A percentile compares a stretch with the other conserved stretches of the same genome.
phyloP scores from a whole-genome alignment of 2,888 invertebrate genomes.

The Ceriagrion tenellum region DNA sequence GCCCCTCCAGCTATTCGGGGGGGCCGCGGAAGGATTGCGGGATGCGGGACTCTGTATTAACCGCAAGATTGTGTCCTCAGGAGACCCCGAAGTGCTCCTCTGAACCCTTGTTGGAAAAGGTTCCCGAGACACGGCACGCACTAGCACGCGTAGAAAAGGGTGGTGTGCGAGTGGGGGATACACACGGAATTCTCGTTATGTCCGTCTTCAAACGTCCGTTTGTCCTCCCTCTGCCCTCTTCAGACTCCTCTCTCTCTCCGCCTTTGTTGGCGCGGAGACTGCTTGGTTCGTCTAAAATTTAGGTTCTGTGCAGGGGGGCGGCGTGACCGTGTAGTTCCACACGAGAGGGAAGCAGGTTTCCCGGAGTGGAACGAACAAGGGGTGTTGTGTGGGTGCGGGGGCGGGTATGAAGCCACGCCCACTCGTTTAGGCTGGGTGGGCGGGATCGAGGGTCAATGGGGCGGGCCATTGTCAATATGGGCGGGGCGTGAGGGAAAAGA shows the following conservation, averaged over 20 bases:
- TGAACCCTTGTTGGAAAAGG: not conserved
- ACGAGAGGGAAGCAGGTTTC: not conserved
- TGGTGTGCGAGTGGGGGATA: not conserved
- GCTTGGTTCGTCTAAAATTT: not conserved
- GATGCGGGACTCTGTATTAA: constrained; percentile 17
- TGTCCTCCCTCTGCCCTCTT: not conserved
- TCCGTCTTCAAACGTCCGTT: not conserved
- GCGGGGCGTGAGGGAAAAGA: not conserved
- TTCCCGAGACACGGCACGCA: not conserved
- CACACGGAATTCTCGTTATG: not conserved
- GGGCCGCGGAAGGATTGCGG: constrained; percentile 14
- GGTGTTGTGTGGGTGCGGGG: constrained; percentile 69
- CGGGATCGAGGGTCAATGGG: not conserved
- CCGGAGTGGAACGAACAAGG: constrained; percentile 24
- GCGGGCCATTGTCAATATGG: not conserved
- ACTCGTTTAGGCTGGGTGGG: not conserved
- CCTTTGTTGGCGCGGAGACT: not conserved
- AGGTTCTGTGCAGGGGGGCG: not conserved
- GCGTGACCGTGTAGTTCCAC: not conserved
- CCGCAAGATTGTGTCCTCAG: not conserved
- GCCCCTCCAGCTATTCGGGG: not conserved
- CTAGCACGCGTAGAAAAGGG: not conserved
- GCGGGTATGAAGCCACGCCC: constrained; percentile 38
- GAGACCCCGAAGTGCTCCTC: not conserved
- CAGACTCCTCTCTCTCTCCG: not conserved